Conservation (phyloP, 2,797 vertebrate genomes). For the Gymnothorax javanicus region DNA sequence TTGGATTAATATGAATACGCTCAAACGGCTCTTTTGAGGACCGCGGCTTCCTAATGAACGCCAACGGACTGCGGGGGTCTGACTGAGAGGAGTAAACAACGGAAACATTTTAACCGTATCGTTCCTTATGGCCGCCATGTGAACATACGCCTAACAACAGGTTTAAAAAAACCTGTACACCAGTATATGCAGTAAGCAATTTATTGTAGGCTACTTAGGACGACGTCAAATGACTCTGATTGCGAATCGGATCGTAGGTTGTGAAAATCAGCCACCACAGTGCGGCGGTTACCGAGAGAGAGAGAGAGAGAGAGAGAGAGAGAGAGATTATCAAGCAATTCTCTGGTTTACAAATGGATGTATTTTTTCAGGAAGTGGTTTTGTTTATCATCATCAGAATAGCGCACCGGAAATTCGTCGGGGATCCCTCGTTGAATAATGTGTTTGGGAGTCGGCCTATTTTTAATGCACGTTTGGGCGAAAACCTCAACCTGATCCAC, state of each 20-base stretch:
- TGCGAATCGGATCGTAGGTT: conserved; percentile 49
- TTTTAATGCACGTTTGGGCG: conserved; percentile 48
- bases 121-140: no score
- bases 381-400: conserved; percentile 43
- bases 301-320: conserved; percentile 15
- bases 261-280: conserved; percentile 42
- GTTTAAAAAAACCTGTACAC: conserved; percentile 28
- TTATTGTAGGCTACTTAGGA: conserved; percentile 63
- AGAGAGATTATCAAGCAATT: conserved; percentile 2
- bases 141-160: neutral
- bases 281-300: conserved; percentile 33
- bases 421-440: conserved; percentile 31
- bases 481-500: conserved; percentile 43
- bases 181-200: conserved; percentile 43
- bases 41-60: conserved; percentile 10
- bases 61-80: neutral
- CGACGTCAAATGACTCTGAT: conserved; percentile 42
- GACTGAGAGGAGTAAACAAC: conserved; percentile 24
- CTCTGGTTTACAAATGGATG: conserved; percentile 46
- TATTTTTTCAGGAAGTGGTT: conserved; percentile 52
- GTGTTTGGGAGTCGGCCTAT: conserved; percentile 42
- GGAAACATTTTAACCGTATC: conserved; percentile 15
- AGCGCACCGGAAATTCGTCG: conserved; percentile 36
- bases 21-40: conserved; percentile 21
- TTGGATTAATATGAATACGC: conserved; percentile 11